Evolutionary conservation across 1,140 invertebrate species (phyloP).

Genomic region (Steinernema feltiae): DNA sequence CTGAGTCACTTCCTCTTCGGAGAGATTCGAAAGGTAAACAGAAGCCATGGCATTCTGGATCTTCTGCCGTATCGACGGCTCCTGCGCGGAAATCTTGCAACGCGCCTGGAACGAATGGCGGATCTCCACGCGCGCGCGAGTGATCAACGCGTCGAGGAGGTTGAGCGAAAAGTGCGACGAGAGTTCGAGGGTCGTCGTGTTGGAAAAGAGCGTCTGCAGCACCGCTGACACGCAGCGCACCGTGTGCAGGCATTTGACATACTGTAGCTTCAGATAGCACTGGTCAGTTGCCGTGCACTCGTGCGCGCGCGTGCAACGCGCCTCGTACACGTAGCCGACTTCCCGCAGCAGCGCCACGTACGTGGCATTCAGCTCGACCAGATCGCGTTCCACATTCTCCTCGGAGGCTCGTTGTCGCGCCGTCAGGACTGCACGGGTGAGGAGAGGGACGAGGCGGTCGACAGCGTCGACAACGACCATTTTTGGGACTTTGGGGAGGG

Average conservation of each 20-base stretch:
- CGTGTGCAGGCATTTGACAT: background rate
- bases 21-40: background rate
- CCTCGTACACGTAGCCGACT: background rate
- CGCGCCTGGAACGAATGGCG: background rate
- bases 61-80: background rate
- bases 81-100: background rate
- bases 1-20: background rate
- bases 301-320: background rate
- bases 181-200: background rate
- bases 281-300: background rate
- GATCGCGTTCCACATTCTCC: background rate
- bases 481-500: background rate
- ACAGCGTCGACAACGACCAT: background rate
- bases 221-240: background rate
- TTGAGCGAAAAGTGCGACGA: background rate
- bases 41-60: background rate
- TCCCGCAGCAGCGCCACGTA: background rate
- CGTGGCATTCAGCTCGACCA: background rate
- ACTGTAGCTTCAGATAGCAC: background rate
- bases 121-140: background rate
- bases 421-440: background rate
- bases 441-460: background rate
- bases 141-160: background rate
- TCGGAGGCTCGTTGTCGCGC: background rate
- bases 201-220: background rate